phyloP scores from a whole-genome alignment of 1,140 invertebrate genomes.

The Ceratitis capitata region DNA sequence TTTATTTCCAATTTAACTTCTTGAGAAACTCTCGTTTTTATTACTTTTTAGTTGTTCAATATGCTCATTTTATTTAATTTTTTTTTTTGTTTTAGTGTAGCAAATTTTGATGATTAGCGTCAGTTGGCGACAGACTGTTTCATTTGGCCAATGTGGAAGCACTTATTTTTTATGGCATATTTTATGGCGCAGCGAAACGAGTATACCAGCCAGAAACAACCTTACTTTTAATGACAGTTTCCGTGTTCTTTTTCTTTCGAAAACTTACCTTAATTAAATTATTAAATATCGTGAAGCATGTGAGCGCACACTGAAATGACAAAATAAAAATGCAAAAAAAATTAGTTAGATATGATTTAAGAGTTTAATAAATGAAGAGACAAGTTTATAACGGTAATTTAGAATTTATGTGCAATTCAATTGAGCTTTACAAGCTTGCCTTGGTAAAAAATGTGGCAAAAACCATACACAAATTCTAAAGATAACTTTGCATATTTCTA shows the following conservation, averaged over 20 bases:
- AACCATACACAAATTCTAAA: no score
- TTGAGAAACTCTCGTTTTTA: neutral
- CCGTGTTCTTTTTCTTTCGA: neutral
- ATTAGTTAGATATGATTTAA: neutral
- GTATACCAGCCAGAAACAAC: neutral
- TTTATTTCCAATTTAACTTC: neutral
- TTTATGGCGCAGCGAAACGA: neutral
- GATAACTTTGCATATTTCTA: neutral
- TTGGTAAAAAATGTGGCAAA: no score
- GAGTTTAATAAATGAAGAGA: neutral
- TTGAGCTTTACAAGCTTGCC: neutral
- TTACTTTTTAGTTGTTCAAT: neutral
- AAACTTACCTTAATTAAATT: slow-evolving; percentile 30
- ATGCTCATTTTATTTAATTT: neutral
- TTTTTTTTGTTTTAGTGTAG: neutral
- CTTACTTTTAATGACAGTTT: slow-evolving; percentile 4
- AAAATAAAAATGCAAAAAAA: neutral
- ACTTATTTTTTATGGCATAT: slow-evolving; percentile 2
- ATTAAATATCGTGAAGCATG: slow-evolving; percentile 7
- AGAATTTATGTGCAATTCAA: neutral
- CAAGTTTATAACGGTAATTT: neutral
- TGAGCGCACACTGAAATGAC: neutral
- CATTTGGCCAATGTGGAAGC: neutral
- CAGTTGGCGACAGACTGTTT: neutral
- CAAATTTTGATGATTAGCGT: neutral